Evolutionary conservation across 2,797 vertebrate species (phyloP).

Genomic region (Avahi laniger): DNA sequence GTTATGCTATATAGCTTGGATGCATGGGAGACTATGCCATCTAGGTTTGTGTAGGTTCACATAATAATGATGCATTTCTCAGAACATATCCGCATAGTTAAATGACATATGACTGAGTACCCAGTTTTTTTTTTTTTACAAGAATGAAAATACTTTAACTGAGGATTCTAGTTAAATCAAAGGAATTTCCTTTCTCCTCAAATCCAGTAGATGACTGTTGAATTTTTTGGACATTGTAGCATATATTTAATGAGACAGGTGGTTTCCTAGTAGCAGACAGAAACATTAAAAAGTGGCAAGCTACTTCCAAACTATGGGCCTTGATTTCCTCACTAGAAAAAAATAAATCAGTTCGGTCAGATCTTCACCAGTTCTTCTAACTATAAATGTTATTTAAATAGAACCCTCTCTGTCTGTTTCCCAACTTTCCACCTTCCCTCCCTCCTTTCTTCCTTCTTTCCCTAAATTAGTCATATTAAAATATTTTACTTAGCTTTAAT

Average conservation of each 20-base stretch:
- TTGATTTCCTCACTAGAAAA: background rate
- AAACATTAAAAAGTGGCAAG: background rate
- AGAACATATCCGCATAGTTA: background rate
- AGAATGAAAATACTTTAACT: background rate
- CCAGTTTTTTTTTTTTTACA: background rate
- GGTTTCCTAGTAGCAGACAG: background rate
- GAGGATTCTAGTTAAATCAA: background rate
- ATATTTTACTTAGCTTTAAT: constrained; percentile 50
- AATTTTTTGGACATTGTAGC: background rate
- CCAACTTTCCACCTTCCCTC: background rate
- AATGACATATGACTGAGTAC: background rate
- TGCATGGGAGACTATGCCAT: background rate
- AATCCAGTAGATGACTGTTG: background rate
- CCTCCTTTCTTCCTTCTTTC: background rate
- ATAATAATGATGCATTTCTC: background rate
- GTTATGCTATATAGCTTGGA: background rate
- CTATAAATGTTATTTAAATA: constrained; percentile 21
- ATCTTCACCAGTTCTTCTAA: background rate
- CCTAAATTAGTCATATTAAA: constrained; percentile 46
- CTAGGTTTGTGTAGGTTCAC: background rate
- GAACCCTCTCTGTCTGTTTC: background rate
- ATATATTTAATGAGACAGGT: background rate
- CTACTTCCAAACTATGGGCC: background rate
- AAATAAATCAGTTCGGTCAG: background rate
- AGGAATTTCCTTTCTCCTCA: background rate